Percentiles rank a stretch among this genome's conserved stretches.
These are phyloP conservation scores for Chrysolina haemoptera DNA, from an alignment of 2,888 invertebrate genomes.

Conservation along the genomic window DNA sequence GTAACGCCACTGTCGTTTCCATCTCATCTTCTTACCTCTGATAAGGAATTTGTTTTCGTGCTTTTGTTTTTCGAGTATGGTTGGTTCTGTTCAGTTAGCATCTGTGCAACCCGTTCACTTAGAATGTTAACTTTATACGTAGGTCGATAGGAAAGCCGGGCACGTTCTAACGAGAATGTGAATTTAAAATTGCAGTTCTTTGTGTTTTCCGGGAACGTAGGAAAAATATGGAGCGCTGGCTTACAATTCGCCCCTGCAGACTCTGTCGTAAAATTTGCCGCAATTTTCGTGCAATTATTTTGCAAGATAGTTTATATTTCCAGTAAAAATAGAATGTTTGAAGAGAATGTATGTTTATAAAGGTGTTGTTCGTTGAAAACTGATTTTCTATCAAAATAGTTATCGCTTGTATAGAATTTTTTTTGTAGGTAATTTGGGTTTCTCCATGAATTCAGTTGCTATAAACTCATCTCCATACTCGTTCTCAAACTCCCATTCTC, in stretches of 20 bases:
- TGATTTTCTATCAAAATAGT: too few relatives aligned
- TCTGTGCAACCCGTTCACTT: conserved; percentile 46
- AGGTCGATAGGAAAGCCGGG: conserved; percentile 44
- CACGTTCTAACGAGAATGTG: conserved; percentile 56
- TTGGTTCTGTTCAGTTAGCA: conserved; percentile 36
- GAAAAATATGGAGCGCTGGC: conserved; percentile 57
- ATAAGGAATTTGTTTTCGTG: conserved; percentile 59
- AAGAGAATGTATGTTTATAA: background rate
- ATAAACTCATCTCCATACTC: too few relatives aligned
- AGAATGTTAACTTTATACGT: conserved; percentile 39
- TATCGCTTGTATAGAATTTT: too few relatives aligned
- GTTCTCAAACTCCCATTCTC: too few relatives aligned
- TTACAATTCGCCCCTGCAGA: conserved; percentile 34
- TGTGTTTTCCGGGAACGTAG: conserved; percentile 59
- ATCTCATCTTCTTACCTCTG: conserved; percentile 38
- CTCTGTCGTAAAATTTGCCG: conserved; percentile 37
- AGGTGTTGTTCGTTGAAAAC: too few relatives aligned
- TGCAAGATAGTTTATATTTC: background rate
- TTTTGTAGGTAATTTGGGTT: too few relatives aligned
- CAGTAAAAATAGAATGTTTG: background rate
- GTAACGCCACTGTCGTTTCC: background rate
- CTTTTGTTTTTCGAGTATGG: conserved; percentile 60
- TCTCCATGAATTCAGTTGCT: too few relatives aligned
- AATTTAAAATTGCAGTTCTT: conserved; percentile 59
- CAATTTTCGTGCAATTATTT: conserved; percentile 37